A percentile compares a stretch with the other conserved stretches of the same genome.
These are phyloP conservation scores for Myotis planiceps DNA, from an alignment of 2,797 vertebrate genomes.

Conservation along the genomic window DNA sequence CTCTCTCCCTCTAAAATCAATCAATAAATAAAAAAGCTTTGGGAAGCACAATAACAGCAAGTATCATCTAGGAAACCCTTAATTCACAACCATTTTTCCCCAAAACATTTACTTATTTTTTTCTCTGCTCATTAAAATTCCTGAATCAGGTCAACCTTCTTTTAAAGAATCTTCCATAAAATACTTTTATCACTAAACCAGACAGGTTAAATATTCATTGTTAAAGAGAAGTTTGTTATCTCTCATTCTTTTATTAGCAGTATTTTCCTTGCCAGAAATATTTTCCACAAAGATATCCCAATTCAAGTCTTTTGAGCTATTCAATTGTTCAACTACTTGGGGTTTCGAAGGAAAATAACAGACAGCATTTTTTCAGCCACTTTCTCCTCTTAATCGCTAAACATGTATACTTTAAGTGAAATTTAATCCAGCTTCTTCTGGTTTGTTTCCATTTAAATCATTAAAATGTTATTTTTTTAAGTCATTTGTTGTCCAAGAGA, in stretches of 20 bases:
- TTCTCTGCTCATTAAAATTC: constrained; percentile 38
- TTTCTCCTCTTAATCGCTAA: constrained; percentile 65
- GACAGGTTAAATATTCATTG: constrained; percentile 32
- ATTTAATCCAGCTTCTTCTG: constrained; percentile 72
- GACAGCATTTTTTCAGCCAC: constrained; percentile 57
- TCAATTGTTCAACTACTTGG: constrained; percentile 71
- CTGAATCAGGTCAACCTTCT: constrained; percentile 16
- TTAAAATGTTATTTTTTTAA: constrained; percentile 71
- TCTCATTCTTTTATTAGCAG: constrained; percentile 51
- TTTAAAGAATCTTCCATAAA: constrained; percentile 39
- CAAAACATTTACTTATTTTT: not conserved
- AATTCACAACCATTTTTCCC: not conserved
- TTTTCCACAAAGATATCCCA: constrained; percentile 64
- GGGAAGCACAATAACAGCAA: not conserved
- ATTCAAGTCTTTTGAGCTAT: constrained; percentile 43
- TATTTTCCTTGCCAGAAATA: constrained; percentile 60
- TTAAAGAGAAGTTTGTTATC: constrained; percentile 28
- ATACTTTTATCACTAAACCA: constrained; percentile 41
- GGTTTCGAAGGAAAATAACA: constrained; percentile 56
- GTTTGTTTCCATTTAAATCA: constrained; percentile 77
- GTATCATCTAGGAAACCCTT: not conserved
- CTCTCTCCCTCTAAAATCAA: not conserved
- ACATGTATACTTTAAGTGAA: constrained; percentile 71
- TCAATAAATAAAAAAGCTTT: not conserved
- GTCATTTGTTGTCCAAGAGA: constrained; percentile 70